Percentiles rank a stretch among this genome's conserved stretches.
phyloP scores from a whole-genome alignment of 2,113 vertebrate species.

The Danio rerio region DNA sequence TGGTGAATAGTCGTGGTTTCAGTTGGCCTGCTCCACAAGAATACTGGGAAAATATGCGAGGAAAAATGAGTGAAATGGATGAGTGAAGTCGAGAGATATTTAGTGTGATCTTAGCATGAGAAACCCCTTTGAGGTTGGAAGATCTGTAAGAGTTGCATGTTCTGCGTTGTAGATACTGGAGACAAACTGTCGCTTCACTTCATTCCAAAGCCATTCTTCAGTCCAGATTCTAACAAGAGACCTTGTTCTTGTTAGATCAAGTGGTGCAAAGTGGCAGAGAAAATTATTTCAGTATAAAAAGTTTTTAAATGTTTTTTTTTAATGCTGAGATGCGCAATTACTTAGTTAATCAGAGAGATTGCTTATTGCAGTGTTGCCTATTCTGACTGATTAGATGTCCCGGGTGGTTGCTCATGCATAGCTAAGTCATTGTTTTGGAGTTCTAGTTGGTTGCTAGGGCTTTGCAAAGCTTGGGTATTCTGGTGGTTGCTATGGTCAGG shows the following conservation, averaged over 20 bases:
- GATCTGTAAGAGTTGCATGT: constrained; percentile 11
- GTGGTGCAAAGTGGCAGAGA: not conserved
- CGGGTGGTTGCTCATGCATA: too few species aligned
- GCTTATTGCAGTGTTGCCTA: not conserved
- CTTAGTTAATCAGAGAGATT: not conserved
- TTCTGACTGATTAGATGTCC: not conserved
- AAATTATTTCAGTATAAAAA: not conserved
- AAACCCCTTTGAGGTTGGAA: constrained; percentile 16
- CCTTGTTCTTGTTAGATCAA: not conserved
- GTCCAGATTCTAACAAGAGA: not conserved
- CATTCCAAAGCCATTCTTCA: not conserved
- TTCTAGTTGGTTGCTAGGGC: too few species aligned
- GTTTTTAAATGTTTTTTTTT: not conserved
- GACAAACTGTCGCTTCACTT: not conserved
- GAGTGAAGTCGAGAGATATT: constrained; percentile 65
- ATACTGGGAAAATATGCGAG: constrained; percentile 26
- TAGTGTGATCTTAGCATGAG: constrained; percentile 58
- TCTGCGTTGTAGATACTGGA: not conserved
- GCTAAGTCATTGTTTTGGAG: too few species aligned
- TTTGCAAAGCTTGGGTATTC: too few species aligned
- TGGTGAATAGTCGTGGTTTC: constrained; percentile 51
- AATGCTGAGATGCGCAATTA: not conserved
- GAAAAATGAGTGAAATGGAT: not conserved
- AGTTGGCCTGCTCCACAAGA: constrained; percentile 54
- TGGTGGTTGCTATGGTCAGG: too few species aligned